Percentiles rank a stretch among this genome's conserved stretches.
phyloP scores from a whole-genome alignment of 2,113 vertebrate species.

The Pagrus major region DNA sequence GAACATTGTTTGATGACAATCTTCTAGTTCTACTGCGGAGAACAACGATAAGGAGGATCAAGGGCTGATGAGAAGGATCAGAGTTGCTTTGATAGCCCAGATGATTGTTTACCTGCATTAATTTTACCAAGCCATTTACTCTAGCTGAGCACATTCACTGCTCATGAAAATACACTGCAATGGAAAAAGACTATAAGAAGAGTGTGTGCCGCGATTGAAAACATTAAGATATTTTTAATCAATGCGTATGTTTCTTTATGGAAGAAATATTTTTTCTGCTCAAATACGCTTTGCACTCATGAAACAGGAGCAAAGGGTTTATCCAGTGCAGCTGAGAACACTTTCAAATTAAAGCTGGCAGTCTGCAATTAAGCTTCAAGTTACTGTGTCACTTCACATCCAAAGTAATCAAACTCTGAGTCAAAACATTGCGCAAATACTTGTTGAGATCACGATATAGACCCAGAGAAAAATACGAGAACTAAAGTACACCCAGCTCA shows the following conservation, averaged over 20 bases:
- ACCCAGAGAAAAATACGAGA: background rate
- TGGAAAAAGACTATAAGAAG: constrained; percentile 3
- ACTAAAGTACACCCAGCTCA: background rate
- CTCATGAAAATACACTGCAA: constrained; percentile 2
- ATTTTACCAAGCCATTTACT: constrained; percentile 30
- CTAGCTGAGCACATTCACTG: background rate
- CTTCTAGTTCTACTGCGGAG: constrained; percentile 30
- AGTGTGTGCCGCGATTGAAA: background rate
- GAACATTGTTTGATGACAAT: constrained; percentile 22
- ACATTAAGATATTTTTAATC: background rate
- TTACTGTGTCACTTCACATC: constrained; percentile 39
- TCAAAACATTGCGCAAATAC: constrained; percentile 23
- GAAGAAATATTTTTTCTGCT: background rate
- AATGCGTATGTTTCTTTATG: background rate
- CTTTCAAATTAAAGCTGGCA: constrained; percentile 27
- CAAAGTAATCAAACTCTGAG: constrained; percentile 29
- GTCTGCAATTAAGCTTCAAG: constrained; percentile 32
- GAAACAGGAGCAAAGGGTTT: background rate
- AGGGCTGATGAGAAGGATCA: constrained; percentile 34
- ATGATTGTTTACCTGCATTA: constrained; percentile 48
- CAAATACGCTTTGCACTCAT: constrained; percentile 1
- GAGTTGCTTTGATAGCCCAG: constrained; percentile 42
- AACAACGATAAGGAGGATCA: constrained; percentile 21
- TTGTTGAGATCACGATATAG: constrained; percentile 13
- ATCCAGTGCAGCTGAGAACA: constrained; percentile 18